Evolutionary conservation across 53 echinoderm and acorn worm species (phyloP), one percentile per base, ranked within the genome.

Genomic region (Holothuria leucospilota): DNA sequence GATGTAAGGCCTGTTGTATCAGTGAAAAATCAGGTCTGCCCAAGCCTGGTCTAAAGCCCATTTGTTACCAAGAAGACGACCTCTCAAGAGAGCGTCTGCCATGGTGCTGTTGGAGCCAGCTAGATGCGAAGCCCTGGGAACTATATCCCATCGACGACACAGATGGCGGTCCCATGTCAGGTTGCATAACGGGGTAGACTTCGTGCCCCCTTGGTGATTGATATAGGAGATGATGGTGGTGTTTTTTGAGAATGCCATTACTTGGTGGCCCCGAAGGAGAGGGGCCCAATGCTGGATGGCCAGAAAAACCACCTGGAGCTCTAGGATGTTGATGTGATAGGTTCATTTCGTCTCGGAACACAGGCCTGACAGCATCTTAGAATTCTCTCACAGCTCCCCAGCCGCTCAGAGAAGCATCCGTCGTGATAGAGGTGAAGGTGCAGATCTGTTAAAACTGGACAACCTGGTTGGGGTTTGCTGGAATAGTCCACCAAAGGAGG

Each of bases 221-320:
- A 78, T 88, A 79, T 91, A 84, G 88, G 49, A 39, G 1, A 88
- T 88, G 0, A 85, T 85, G 21, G 85, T 84, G 6, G 82, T 40
- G 24, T 85, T 88, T 77, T 91, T 69, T 29, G 84, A 65, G 7
- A 18, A 5, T n/a, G 68, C 26, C 13, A 46, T 66, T 13, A 86
- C 41, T 24, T 6, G 39, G 2, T 78, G 25, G 30, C 67, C 63
- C 34, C 27, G 18, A 6, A 87, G 53, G 21, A 28, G 60, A 13
- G 13, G 52, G 2, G 34, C 59, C 62, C 82, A 83, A 20, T 15
- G 24, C 18, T 16, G 20, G 8, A 88, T 39, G 25, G 82, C 88
- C 0, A 69, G 83, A 9, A 66, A 49, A 8, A 88, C 88, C 10
- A 66, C 88, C 39, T 15, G 18, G 46, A 88, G 25, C 56, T 88